Base-by-base conservation (phyloP, 2,113 vertebrate species). In the Tachuris rubrigastra region DNA sequence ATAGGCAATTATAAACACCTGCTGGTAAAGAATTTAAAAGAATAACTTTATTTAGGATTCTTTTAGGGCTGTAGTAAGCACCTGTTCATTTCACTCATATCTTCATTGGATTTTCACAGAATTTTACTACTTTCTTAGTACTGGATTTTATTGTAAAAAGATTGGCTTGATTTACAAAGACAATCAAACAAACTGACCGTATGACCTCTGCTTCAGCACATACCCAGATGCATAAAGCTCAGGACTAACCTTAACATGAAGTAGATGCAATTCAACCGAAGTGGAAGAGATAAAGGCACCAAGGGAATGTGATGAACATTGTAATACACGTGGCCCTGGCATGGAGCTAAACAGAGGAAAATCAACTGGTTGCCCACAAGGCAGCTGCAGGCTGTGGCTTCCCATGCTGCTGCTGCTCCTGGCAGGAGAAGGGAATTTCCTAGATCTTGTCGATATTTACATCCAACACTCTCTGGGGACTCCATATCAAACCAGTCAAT, bases 1-100 rank as follows among this genome's bases (percentile, higher is more conserved):
- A 73, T 1, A 87, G 31, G 35, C 78, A 89, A 91, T 94, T 85
- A 77, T 33, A 87, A 90, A 83, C 83, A 89, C 75, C 85, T 92
- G 87, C 91, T 65, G 65, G 85, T 86, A 84, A 92, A 86, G 50
- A 94, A 93, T 33, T 95, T 76, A 68, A 87, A 90, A 83, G 3
- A 85, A 46, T 14, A 80, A 80, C 55, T 88, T 87, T 9, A 87
- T 22, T 37, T 56, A 78, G 66, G 21, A 37, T 80, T 49, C 59
- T 86, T 94, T 66, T 16, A 88, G 84, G 56, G 52, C 39, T 52
- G 13, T 15, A 58, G 39, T 63, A 81, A 90, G 49, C 92, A 96
- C 60, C 79, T 90, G 83, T 27, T 78, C 81, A 55, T 66, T 91
- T 83, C 24, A 84, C 27, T 49, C 55, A 44, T 1, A 46, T 46